A percentile compares a stretch with the other conserved stretches of the same genome.
Conservation (phyloP, 2,888 invertebrate species). For the Furcula furcula region DNA sequence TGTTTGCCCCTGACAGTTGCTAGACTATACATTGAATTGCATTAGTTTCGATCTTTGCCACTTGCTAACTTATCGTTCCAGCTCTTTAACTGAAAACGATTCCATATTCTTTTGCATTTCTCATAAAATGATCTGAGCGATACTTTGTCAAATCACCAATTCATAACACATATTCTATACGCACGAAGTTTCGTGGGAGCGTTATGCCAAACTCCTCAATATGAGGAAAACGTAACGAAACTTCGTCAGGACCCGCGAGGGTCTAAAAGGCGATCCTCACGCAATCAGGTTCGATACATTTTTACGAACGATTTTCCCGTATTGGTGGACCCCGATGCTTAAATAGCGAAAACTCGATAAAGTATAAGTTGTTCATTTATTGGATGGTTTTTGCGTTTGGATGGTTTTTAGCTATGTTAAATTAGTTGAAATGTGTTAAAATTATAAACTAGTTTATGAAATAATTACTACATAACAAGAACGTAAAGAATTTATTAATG, state of each 20-base stretch:
- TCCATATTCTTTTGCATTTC: no score
- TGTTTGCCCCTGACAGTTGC: no score
- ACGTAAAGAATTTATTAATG: no score
- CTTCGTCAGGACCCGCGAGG: slow-evolving; percentile 18
- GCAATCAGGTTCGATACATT: slow-evolving; percentile 17
- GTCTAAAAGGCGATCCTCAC: slow-evolving; percentile 2
- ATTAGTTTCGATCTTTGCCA: no score
- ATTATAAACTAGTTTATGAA: no score
- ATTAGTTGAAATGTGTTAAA: no score
- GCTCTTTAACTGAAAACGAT: no score
- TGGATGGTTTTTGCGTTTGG: no score
- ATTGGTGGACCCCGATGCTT: slow-evolving; percentile 5
- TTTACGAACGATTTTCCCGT: slow-evolving; percentile 28
- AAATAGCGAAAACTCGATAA: slow-evolving; percentile 1
- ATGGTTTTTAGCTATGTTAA: no score
- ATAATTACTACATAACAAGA: no score
- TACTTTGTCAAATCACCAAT: slow-evolving; percentile 4
- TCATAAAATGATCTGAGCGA: neutral
- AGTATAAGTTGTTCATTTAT: neutral
- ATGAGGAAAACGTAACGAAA: slow-evolving; percentile 25
- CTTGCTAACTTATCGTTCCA: no score
- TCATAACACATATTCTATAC: slow-evolving; percentile 1
- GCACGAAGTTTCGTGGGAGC: slow-evolving; percentile 3
- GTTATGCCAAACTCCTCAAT: slow-evolving; percentile 4
- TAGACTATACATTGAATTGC: no score